A percentile compares a stretch with the other conserved stretches of the same genome.
Evolutionary conservation across 2,888 invertebrate genomes (phyloP).

Genomic region (Agriopis leucophaearia): DNA sequence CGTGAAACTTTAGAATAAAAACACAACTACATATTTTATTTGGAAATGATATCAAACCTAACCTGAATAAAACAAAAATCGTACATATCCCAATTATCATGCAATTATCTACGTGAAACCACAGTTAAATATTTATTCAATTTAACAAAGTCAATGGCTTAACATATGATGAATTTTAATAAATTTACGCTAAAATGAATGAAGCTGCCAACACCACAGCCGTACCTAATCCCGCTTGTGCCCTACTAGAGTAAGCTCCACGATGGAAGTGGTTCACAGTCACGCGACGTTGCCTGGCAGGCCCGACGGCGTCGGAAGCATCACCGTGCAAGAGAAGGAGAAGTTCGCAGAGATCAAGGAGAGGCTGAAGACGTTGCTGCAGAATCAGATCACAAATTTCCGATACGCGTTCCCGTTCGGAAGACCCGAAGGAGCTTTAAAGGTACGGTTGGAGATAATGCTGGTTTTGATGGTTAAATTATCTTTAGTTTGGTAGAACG

Average conservation of each 20-base stretch:
- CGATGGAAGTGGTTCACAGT: conserved; percentile 83
- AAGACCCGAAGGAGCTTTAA: conserved; percentile 98
- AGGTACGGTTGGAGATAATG: conserved; percentile 71
- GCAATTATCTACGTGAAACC: neutral
- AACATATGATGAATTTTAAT: neutral
- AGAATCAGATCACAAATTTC: conserved; percentile 99
- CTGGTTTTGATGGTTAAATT: too few species aligned
- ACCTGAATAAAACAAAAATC: too few species aligned
- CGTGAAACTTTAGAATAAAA: too few species aligned
- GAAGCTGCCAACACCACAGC: conserved; percentile 64
- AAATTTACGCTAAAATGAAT: neutral
- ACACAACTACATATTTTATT: too few species aligned
- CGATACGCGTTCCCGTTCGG: conserved; percentile 99
- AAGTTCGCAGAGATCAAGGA: conserved; percentile 99
- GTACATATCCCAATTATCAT: neutral
- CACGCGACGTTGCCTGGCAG: conserved; percentile 88
- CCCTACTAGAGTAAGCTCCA: conserved; percentile 84
- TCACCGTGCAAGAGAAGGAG: conserved; percentile 98
- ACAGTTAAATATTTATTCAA: neutral
- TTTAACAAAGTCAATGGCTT: neutral
- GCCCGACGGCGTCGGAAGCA: conserved; percentile 99
- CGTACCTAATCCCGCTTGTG: conserved; percentile 78
- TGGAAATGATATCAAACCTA: too few species aligned
- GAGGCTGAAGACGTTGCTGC: conserved; percentile 95
- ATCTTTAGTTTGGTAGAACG: neutral